Base-by-base conservation (phyloP, 2,888 invertebrate species). In the Ichneumoninae sp. region DNA sequence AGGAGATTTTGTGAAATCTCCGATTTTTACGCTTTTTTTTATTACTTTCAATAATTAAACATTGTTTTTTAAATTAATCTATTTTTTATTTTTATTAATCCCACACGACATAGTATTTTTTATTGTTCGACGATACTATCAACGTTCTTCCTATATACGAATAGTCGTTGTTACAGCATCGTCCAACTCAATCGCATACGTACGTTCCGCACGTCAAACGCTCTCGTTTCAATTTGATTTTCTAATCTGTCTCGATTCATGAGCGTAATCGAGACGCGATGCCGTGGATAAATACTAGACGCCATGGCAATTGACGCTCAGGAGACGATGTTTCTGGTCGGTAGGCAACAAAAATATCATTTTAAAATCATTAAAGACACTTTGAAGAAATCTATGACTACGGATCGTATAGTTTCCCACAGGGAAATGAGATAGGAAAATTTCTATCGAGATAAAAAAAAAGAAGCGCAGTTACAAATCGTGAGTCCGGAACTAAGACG, bases 261-360 rank as follows among this genome's bases (percentile, higher is more conserved):
- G 8, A 8, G 22, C 57, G 57, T 13, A 22, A 10, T 10, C 8
- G 57, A 22, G 26, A 26, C 57, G 26, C 26, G 57, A 22, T 57
- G 26, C 22, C 22, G 57, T 22, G 8, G 57, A 26, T 57, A 57
- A 26, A 57, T 13, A 26, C 57, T 2, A 57, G 57, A 57, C 57
- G 57, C 57, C 57, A 57, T 57, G 57, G 57, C 57, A 57, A 57
- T 57, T 57, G 57, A 57, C 57, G 57, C 22, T 57, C 57, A 3
- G 22, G 13, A 57, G 57, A 8, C 19, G 26, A 6, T 4, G 26
- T 57, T 57, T 57, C 22, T 26, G 26, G 57, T 57, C 10, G 26
- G 3, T 4, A 3, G 26, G 8, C 57, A 13, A 57, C 8, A 26
- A 57, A 57, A 57, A 26, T 26, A 26, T 10, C 10, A 57, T 26